These are phyloP conservation scores for Hydropotes inermis DNA, from an alignment of 2,113 vertebrate genomes.

Conservation along the genomic window DNA sequence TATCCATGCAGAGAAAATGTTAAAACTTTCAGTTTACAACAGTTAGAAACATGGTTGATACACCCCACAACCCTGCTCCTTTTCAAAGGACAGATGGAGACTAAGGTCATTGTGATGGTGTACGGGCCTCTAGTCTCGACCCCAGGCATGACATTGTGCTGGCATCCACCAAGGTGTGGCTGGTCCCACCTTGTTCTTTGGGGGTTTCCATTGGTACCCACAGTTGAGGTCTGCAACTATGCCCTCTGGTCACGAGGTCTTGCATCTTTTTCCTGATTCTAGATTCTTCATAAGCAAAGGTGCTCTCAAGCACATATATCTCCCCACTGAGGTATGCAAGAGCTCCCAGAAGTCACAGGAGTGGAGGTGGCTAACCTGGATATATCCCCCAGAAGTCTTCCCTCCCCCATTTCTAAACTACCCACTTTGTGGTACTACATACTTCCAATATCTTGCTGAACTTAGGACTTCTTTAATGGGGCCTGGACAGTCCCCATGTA, in stretches of 20 bases:
- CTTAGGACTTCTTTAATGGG: neutral
- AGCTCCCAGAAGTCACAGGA: neutral
- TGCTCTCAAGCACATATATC: neutral
- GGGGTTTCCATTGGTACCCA: neutral
- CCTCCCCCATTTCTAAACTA: neutral
- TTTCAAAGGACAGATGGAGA: neutral
- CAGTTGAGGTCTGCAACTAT: neutral
- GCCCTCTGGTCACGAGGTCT: neutral
- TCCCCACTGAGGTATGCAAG: neutral
- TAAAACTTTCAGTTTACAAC: neutral
- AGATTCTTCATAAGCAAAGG: neutral
- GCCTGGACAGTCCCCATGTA: neutral
- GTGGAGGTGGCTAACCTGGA: neutral
- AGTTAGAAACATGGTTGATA: neutral
- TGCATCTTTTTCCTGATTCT: neutral
- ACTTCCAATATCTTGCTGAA: neutral
- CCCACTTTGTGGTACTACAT: neutral
- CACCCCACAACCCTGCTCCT: neutral
- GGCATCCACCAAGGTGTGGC: neutral
- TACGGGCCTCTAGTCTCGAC: neutral
- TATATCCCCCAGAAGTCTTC: neutral
- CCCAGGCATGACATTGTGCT: neutral
- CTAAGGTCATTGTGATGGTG: fast-evolving
- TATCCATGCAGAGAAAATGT: neutral
- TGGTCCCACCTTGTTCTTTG: neutral